Evolutionary conservation across 2,888 invertebrate species (phyloP).

Genomic region (Nephrocerus scutellatus): DNA sequence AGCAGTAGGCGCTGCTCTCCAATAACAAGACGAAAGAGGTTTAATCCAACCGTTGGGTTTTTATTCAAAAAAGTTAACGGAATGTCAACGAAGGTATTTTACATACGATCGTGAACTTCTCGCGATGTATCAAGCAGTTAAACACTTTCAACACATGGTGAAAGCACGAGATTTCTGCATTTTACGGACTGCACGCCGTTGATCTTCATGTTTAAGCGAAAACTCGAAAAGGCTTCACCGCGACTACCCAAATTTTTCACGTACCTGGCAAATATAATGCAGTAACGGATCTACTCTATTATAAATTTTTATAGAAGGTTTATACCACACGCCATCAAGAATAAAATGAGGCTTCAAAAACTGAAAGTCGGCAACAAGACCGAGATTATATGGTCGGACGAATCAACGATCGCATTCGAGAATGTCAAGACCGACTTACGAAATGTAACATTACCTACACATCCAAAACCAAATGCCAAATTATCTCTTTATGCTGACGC

Average conservation of each 20-base stretch:
- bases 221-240: slow-evolving; percentile 21
- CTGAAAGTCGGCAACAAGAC: too few relatives aligned
- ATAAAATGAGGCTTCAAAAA: too few relatives aligned
- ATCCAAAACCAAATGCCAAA: too few relatives aligned
- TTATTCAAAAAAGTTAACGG: slow-evolving; percentile 37
- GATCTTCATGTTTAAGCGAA: slow-evolving; percentile 30
- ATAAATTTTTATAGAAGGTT: neutral
- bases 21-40: neutral
- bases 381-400: too few relatives aligned
- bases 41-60: slow-evolving; percentile 35
- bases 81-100: slow-evolving; percentile 35
- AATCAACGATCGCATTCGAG: too few relatives aligned
- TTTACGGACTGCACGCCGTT: slow-evolving; percentile 22
- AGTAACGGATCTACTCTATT: slow-evolving; percentile 7
- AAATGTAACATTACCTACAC: too few relatives aligned
- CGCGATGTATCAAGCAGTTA: slow-evolving; percentile 37
- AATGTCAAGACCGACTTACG: too few relatives aligned
- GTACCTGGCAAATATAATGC: slow-evolving; percentile 15
- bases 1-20: slow-evolving; percentile 9
- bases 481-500: slow-evolving; percentile 11
- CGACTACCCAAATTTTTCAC: slow-evolving; percentile 17
- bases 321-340: neutral
- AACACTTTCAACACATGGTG: slow-evolving; percentile 23
- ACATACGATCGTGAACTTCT: slow-evolving; percentile 40
- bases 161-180: slow-evolving; percentile 17